Evolutionary conservation across 2,797 vertebrate genomes (phyloP).

Genomic region (Neoniphon sammara): DNA sequence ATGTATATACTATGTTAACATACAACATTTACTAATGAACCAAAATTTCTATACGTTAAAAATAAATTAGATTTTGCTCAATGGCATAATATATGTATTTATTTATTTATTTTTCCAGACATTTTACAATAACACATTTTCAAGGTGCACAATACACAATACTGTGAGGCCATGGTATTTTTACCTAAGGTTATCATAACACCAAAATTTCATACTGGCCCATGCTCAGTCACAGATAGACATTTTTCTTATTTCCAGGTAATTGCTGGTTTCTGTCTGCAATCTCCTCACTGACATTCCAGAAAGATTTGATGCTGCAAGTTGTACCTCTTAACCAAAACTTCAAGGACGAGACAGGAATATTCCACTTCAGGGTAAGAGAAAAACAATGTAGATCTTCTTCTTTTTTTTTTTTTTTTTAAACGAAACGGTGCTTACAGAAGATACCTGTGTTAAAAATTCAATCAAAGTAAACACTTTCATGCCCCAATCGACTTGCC

Average conservation of each 20-base stretch:
- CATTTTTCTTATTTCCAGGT: constrained; percentile 51
- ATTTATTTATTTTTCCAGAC: too few relatives aligned
- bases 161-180: too few relatives aligned
- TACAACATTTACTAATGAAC: too few relatives aligned
- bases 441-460: neutral
- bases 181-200: too few relatives aligned
- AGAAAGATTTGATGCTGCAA: constrained; percentile 56
- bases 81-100: too few relatives aligned
- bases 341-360: constrained; percentile 73
- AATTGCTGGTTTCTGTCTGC: constrained; percentile 82
- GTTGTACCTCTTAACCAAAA: constrained; percentile 73
- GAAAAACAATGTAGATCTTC: neutral
- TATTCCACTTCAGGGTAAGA: constrained; percentile 81
- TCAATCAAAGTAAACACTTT: neutral
- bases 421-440: neutral
- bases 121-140: too few relatives aligned
- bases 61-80: too few relatives aligned
- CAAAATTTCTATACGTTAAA: too few relatives aligned
- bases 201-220: too few relatives aligned
- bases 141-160: too few relatives aligned
- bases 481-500: neutral
- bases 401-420: neutral
- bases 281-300: constrained; percentile 74
- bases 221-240: too few relatives aligned
- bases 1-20: too few relatives aligned